Evolutionary conservation across 2,888 invertebrate genomes (phyloP).

Genomic region (Meteorus cinctellus): DNA sequence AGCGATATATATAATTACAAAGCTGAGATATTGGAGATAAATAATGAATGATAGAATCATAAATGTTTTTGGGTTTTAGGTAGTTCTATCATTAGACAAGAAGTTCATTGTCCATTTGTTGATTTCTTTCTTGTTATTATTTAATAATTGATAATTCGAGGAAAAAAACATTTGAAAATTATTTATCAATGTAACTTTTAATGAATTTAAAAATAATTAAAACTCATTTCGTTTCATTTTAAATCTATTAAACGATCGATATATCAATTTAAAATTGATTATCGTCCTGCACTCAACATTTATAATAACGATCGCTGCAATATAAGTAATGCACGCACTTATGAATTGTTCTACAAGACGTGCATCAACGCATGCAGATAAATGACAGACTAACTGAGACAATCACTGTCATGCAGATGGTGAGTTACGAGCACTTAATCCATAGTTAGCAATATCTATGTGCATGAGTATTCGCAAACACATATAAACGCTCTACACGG

Average conservation of each 20-base stretch:
- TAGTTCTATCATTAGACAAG: too few relatives aligned
- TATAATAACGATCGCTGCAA: neutral
- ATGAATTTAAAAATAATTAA: neutral
- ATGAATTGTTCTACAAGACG: neutral
- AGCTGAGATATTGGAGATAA: neutral
- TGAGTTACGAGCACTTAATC: slow-evolving; percentile 72
- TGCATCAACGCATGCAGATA: slow-evolving; percentile 23
- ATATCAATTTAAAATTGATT: slow-evolving; percentile 32
- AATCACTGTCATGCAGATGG: slow-evolving; percentile 69
- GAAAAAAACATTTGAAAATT: too few relatives aligned
- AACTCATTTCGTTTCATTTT: neutral
- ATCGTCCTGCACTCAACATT: slow-evolving; percentile 15
- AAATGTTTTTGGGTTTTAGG: neutral
- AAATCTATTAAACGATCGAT: neutral
- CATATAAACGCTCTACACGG: neutral
- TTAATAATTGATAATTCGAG: too few relatives aligned
- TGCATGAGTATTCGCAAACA: neutral
- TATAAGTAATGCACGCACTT: neutral
- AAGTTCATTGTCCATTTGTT: too few relatives aligned
- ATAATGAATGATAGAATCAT: neutral
- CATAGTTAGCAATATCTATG: slow-evolving; percentile 50
- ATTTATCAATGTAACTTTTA: too few relatives aligned
- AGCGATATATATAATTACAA: neutral
- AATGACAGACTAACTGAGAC: slow-evolving; percentile 65
- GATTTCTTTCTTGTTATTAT: too few relatives aligned